phyloP scores from a whole-genome alignment of 2,797 vertebrate species.

The Heterohyrax brucei region DNA sequence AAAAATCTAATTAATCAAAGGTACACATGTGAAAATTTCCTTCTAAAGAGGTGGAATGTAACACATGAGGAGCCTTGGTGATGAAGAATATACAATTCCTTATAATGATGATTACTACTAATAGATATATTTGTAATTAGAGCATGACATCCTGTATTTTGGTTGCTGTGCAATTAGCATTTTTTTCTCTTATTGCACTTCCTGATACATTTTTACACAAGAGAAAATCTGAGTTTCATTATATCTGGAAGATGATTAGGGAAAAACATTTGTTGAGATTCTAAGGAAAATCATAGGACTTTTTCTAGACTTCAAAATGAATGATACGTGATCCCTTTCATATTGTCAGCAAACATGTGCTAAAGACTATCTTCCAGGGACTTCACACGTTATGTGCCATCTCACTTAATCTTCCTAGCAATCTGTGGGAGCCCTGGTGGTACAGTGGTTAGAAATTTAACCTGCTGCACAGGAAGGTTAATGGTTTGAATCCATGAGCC shows the following conservation, averaged over 20 bases:
- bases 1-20: neutral
- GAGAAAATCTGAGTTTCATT: neutral
- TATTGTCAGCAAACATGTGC: neutral
- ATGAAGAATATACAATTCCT: neutral
- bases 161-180: conserved; percentile 6
- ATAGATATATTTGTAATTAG: conserved; percentile 44
- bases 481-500: no score
- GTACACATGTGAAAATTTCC: conserved; percentile 18
- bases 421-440: neutral
- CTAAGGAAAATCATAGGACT: neutral
- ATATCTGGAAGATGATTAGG: neutral
- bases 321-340: neutral
- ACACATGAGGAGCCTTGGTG: conserved; percentile 5
- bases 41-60: conserved; percentile 37
- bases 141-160: neutral
- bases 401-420: neutral
- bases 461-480: no score
- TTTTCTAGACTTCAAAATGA: conserved; percentile 10
- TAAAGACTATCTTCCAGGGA: neutral
- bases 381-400: neutral
- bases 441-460: no score
- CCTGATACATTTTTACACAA: neutral
- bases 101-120: conserved; percentile 18
- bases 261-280: conserved; percentile 19
- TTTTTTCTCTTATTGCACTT: conserved; percentile 36